Evolutionary conservation across 2,113 vertebrate genomes (phyloP).

Genomic region (Strix aluco): DNA sequence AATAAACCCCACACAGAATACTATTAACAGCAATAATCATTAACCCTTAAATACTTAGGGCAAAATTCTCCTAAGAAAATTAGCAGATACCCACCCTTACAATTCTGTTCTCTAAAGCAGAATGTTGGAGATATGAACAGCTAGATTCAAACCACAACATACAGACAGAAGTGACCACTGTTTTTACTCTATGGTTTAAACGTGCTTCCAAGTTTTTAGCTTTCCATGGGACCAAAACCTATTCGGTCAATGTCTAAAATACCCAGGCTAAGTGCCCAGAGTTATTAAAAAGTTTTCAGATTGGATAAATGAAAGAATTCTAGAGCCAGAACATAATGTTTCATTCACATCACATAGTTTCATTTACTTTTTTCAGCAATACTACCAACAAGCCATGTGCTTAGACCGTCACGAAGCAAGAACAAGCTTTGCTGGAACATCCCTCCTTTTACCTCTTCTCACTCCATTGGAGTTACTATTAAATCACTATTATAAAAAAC

Average conservation of each 20-base stretch:
- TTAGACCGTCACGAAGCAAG: background rate
- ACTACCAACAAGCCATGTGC: rapidly evolving
- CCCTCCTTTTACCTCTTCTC: background rate
- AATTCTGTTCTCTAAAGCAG: background rate
- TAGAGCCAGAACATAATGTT: background rate
- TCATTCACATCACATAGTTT: background rate
- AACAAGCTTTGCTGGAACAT: background rate
- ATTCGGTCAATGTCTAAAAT: background rate
- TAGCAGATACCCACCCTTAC: background rate
- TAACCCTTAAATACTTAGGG: background rate
- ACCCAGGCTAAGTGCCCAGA: background rate
- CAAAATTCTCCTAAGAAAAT: background rate
- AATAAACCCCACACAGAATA: background rate
- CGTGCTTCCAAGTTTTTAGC: background rate
- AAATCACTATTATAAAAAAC: background rate
- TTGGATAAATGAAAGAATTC: background rate
- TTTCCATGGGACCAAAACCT: background rate
- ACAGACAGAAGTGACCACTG: background rate
- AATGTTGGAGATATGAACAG: background rate
- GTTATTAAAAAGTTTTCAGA: background rate
- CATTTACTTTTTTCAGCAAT: background rate
- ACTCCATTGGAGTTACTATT: background rate
- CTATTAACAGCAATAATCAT: background rate
- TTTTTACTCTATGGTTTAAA: background rate
- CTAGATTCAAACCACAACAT: background rate